These are phyloP conservation scores for Chaenogobius annularis DNA, from an alignment of 2,113 vertebrate species.

Conservation along the genomic window DNA sequence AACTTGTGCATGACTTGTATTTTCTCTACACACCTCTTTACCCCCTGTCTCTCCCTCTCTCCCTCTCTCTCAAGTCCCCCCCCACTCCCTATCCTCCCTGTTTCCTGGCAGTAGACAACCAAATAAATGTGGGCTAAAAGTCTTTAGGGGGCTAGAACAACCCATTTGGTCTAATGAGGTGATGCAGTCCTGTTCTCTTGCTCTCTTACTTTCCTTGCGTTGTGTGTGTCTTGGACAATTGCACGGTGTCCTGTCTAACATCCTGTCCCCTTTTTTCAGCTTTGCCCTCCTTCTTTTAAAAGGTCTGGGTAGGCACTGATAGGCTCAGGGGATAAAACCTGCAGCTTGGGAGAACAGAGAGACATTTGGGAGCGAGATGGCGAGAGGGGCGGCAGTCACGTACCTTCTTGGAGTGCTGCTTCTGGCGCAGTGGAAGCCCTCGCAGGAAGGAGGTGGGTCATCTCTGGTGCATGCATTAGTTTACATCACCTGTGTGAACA, in stretches of 20 bases:
- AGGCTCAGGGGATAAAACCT: constrained; percentile 91
- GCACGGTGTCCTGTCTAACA: constrained; percentile 78
- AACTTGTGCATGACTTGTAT: constrained; percentile 24
- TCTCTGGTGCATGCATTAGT: constrained; percentile 21
- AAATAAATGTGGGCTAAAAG: constrained; percentile 70
- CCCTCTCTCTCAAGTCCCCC: constrained; percentile 16
- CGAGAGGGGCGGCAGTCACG: constrained; percentile 78
- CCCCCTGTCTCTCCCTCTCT: neutral
- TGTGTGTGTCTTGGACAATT: constrained; percentile 76
- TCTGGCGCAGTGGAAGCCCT: constrained; percentile 81
- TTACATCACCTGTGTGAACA: constrained; percentile 49
- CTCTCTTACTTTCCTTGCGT: constrained; percentile 54
- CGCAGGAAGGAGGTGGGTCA: constrained; percentile 90
- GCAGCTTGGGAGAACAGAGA: constrained; percentile 74
- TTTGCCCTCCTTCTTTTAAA: constrained; percentile 73
- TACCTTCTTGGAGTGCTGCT: constrained; percentile 83
- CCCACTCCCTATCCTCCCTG: constrained; percentile 18
- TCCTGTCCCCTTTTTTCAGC: constrained; percentile 48
- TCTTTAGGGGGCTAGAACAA: constrained; percentile 58
- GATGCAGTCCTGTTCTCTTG: constrained; percentile 70
- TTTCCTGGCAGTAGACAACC: constrained; percentile 64
- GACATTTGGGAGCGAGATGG: constrained; percentile 91
- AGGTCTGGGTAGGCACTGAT: constrained; percentile 81
- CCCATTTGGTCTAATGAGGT: constrained; percentile 67
- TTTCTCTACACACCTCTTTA: constrained; percentile 10